These are phyloP conservation scores for Koerneria pararmatus DNA, from an alignment of 2,888 invertebrate genomes.

Conservation along the genomic window DNA sequence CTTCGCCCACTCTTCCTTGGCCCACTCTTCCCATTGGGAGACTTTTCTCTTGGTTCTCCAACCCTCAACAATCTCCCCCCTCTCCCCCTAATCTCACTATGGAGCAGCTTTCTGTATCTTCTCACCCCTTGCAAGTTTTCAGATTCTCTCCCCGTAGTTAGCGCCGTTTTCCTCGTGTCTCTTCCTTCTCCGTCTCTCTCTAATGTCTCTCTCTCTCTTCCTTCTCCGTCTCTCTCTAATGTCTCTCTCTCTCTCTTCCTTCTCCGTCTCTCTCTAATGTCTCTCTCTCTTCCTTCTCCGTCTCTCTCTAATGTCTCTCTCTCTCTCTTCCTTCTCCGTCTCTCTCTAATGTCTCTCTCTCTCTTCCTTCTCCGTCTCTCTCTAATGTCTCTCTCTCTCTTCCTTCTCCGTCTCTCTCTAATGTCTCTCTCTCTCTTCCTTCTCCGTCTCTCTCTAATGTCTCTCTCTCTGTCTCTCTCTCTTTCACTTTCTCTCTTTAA, in stretches of 20 bases:
- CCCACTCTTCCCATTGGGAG: too few relatives aligned
- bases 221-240: constrained; percentile 10
- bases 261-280: constrained; percentile 5
- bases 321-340: background rate
- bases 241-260: constrained; percentile 2
- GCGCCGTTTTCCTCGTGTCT: constrained; percentile 2
- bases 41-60: too few relatives aligned
- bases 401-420: background rate
- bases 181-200: constrained; percentile 5
- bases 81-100: too few relatives aligned
- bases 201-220: background rate
- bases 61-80: too few relatives aligned
- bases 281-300: background rate
- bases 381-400: background rate
- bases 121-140: too few relatives aligned
- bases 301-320: background rate
- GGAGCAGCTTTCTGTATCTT: too few relatives aligned
- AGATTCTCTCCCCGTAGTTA: too few relatives aligned
- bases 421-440: background rate
- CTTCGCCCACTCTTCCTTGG: too few relatives aligned
- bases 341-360: background rate
- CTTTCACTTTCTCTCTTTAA: constrained; percentile 9
- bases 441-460: background rate
- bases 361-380: constrained; percentile 12
- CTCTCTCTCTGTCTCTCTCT: constrained; percentile 14